Conservation (phyloP, 2,797 vertebrate genomes). For the Syngnathus acus region DNA sequence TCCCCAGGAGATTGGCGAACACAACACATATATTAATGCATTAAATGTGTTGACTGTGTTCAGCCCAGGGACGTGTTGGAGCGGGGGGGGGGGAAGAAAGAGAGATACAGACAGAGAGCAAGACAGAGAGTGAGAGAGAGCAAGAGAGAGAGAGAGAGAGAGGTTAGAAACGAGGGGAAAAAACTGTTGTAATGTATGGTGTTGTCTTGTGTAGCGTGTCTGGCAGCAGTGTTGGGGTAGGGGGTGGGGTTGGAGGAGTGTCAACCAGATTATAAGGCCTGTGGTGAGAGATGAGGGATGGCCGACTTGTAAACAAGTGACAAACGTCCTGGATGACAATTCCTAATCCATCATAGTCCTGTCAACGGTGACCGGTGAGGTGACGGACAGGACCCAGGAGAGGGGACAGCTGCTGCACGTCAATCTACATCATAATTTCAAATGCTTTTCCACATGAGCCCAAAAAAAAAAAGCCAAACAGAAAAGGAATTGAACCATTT, state of each 20-base stretch:
- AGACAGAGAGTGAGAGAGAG: constrained; percentile 29
- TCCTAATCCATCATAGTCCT: constrained; percentile 80
- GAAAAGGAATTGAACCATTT: constrained; percentile 17
- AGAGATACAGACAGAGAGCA: constrained; percentile 34
- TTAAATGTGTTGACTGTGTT: constrained; percentile 70
- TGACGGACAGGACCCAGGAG: constrained; percentile 66
- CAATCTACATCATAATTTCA: constrained; percentile 75
- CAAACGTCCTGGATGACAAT: constrained; percentile 77
- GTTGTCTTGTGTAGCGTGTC: constrained; percentile 63
- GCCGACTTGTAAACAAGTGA: constrained; percentile 76
- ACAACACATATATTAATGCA: constrained; percentile 71
- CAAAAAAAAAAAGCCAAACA: constrained; percentile 20
- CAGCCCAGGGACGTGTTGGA: constrained; percentile 43
- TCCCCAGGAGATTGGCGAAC: constrained; percentile 61
- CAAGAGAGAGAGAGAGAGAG: constrained; percentile 25
- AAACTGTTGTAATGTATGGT: constrained; percentile 62
- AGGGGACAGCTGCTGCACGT: constrained; percentile 69
- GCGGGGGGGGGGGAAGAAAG: constrained; percentile 12
- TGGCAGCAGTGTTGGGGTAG: constrained; percentile 31
- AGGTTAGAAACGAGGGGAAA: constrained; percentile 36
- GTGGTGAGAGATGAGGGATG: constrained; percentile 72
- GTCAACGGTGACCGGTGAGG: constrained; percentile 62
- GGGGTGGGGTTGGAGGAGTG: constrained; percentile 34
- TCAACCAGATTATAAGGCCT: constrained; percentile 62
- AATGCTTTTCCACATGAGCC: constrained; percentile 52